A percentile compares a stretch with the other conserved stretches of the same genome.
Evolutionary conservation across 2,797 vertebrate genomes (phyloP).

Genomic region (Sebastolobus alascanus): DNA sequence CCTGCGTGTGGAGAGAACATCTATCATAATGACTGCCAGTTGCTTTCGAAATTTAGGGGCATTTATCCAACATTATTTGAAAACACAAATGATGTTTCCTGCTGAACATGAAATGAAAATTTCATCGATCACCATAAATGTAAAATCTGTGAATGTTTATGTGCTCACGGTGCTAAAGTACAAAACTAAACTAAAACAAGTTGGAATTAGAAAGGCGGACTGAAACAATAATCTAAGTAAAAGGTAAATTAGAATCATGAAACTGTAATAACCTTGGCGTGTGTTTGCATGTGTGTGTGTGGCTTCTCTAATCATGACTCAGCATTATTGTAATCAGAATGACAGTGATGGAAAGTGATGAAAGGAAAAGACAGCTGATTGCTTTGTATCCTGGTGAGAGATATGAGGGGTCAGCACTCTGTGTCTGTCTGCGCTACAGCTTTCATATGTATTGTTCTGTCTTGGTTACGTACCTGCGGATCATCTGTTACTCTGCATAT

Average conservation of each 20-base stretch:
- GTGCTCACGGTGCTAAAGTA: background rate
- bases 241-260: background rate
- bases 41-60: background rate
- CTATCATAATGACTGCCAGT: background rate
- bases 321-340: background rate
- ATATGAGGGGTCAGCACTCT: background rate
- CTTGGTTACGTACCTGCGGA: background rate
- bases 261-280: slow-evolving; percentile 38
- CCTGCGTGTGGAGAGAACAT: background rate
- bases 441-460: slow-evolving; percentile 14
- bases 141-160: background rate
- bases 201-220: background rate
- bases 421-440: slow-evolving; percentile 33
- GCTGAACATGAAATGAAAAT: background rate
- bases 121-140: background rate
- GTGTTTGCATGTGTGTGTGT: background rate
- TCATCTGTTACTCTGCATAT: slow-evolving; percentile 23
- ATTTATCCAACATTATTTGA: slow-evolving; percentile 3
- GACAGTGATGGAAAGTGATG: background rate
- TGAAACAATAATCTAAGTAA: background rate
- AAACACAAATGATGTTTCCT: background rate
- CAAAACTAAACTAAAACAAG: background rate
- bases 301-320: slow-evolving; percentile 3
- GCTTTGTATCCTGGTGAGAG: background rate
- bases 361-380: slow-evolving; percentile 17